A percentile compares a stretch with the other conserved stretches of the same genome.
Conservation (phyloP, 2,113 vertebrate species). For the Clarias magur region DNA sequence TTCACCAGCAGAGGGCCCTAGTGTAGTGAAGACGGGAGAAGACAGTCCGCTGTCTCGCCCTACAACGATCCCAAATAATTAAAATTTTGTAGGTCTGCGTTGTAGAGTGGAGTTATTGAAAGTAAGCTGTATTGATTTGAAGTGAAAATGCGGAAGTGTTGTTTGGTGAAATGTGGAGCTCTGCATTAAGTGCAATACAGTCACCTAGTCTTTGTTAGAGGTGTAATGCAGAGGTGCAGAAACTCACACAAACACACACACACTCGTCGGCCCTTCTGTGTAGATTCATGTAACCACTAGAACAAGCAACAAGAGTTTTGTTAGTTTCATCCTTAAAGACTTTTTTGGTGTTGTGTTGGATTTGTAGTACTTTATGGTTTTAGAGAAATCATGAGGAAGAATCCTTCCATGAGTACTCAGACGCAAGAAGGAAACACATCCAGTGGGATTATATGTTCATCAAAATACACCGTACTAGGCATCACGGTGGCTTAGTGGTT, state of each 20-base stretch:
- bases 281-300: neutral
- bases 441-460: no score
- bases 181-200: neutral
- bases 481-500: no score
- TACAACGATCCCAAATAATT: neutral
- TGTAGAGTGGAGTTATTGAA: neutral
- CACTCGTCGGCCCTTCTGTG: neutral
- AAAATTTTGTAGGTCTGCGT: neutral
- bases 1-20: conserved; percentile 49
- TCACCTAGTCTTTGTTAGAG: neutral
- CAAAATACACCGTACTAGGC: no score
- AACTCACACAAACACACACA: neutral
- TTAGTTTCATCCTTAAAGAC: neutral
- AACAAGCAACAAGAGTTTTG: neutral
- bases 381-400: no score
- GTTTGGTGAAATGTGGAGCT: neutral
- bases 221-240: neutral
- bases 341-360: neutral
- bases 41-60: neutral
- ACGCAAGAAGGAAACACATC: no score
- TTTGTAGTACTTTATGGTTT: neutral
- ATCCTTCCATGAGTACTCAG: no score
- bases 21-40: neutral
- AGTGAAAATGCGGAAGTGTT: neutral
- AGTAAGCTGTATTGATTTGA: neutral